A percentile compares a stretch with the other conserved stretches of the same genome.
Conservation (phyloP, 2,888 invertebrate genomes). For the Petrophora chlorosata region DNA sequence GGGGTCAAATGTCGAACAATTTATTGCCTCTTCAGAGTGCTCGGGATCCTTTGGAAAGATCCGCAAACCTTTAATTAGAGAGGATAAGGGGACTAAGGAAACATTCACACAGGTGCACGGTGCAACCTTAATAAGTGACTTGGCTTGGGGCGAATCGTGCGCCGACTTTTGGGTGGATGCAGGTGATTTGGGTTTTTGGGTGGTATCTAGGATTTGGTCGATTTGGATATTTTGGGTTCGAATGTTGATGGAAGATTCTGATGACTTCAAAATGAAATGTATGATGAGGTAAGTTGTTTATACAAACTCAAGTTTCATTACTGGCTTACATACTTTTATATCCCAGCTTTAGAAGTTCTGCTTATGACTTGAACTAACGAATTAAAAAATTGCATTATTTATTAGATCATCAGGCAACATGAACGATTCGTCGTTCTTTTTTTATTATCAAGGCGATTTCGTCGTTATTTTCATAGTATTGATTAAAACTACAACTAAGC, state of each 20-base stretch:
- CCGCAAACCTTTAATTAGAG: constrained; percentile 82
- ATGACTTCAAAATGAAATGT: too few species aligned
- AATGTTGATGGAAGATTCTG: neutral
- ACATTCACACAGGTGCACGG: constrained; percentile 83
- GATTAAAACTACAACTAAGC: too few species aligned
- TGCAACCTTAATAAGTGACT: constrained; percentile 79
- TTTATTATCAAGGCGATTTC: too few species aligned
- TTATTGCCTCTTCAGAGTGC: constrained; percentile 79
- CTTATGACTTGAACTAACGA: too few species aligned
- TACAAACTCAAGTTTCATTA: too few species aligned
- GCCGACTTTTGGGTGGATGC: constrained; percentile 73
- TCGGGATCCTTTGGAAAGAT: constrained; percentile 78
- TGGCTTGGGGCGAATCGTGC: constrained; percentile 79
- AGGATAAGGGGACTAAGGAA: constrained; percentile 69
- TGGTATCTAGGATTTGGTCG: constrained; percentile 63
- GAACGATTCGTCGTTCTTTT: too few species aligned
- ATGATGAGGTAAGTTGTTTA: too few species aligned
- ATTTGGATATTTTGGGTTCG: constrained; percentile 36
- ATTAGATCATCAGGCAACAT: too few species aligned
- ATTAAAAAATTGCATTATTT: too few species aligned
- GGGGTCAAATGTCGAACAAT: constrained; percentile 83
- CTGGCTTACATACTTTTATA: too few species aligned
- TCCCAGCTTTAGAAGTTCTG: too few species aligned
- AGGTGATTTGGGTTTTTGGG: constrained; percentile 68
- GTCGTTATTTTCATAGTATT: too few species aligned